A percentile compares a stretch with the other conserved stretches of the same genome.
These are phyloP conservation scores for Oligia latruncula DNA, from an alignment of 2,888 invertebrate genomes.

Conservation along the genomic window DNA sequence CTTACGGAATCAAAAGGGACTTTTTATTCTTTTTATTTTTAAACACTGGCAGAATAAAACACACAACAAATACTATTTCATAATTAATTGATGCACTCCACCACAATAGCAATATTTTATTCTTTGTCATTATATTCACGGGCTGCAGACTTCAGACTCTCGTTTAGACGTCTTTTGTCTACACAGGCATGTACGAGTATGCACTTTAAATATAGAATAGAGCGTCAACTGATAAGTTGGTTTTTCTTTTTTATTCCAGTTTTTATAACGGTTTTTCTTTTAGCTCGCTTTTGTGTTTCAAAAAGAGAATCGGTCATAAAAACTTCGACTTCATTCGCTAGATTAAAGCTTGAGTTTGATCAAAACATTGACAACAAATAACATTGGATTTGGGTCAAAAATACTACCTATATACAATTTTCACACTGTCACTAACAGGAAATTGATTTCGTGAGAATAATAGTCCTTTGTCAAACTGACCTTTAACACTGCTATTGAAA, in stretches of 20 bases:
- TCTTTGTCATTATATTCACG: conserved; percentile 1
- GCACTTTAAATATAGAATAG: conserved; percentile 40
- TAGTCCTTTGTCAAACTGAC: background rate
- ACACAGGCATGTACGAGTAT: conserved; percentile 3
- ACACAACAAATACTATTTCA: background rate
- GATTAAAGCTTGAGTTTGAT: background rate
- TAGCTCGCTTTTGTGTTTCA: conserved; percentile 2
- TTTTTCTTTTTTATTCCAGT: background rate
- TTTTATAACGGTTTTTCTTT: conserved; percentile 4
- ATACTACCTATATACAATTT: background rate
- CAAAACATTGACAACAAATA: background rate
- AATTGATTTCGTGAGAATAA: conserved; percentile 29
- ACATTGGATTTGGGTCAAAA: background rate
- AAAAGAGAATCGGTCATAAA: conserved; percentile 6
- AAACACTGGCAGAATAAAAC: background rate
- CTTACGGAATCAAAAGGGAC: background rate
- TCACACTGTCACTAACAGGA: conserved; percentile 15
- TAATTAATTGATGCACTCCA: conserved; percentile 4
- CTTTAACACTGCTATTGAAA: conserved; percentile 2
- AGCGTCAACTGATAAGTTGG: conserved; percentile 4
- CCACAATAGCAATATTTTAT: background rate
- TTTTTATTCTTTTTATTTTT: background rate
- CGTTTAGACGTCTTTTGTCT: conserved; percentile 15
- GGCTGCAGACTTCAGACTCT: background rate
- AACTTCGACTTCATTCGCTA: background rate